Evolutionary conservation across 1,140 invertebrate genomes (phyloP), one percentile per base, ranked within the genome.

Genomic region (Heliconius hewitsoni): DNA sequence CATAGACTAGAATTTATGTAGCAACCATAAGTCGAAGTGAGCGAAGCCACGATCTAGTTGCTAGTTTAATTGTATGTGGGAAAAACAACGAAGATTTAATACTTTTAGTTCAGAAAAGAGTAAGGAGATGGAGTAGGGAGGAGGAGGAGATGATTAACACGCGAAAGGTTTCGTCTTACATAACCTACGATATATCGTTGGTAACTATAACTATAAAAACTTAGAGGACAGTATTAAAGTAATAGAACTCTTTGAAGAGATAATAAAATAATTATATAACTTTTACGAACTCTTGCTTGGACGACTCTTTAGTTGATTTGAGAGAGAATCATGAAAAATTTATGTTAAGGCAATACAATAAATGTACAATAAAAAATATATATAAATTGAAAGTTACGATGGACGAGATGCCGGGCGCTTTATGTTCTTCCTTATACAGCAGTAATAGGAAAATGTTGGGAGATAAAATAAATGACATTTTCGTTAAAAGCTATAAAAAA

Each of bases 311-410:
- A 46, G 19, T 70, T 42, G 70, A 66, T 75, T 75, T 39, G 27
- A 27, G 23, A 76, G 57, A 46, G 52, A 46, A 60, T 60, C 42
- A 70, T 74, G 78, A 79, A 75, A 78, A 70, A 23, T 81, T 81
- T 70, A 80, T 71, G 74, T 27, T 42, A 34, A 19, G 42, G 37
- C 71, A 57, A 73, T 81, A 81, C 73, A 81, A 72, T 74, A 73
- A 77, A 80, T 34, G 50, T 57, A 70, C 37, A 74, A 77, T 81
- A 81, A 77, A 81, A 71, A 30, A 74, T 55, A 77, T 71, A 77
- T 50, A 79, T 74, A 79, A 79, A 78, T 71, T 50, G 42, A 75
- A 79, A 73, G 73, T 81, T 39, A 79, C 73, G 78, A 75, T 18
- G 71, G 60, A 76, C 75, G 74, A 74, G 72, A 74, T 76, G 75